Evolutionary conservation across 2,113 vertebrate genomes (phyloP).

Genomic region (Cyprinodon variegatus): DNA sequence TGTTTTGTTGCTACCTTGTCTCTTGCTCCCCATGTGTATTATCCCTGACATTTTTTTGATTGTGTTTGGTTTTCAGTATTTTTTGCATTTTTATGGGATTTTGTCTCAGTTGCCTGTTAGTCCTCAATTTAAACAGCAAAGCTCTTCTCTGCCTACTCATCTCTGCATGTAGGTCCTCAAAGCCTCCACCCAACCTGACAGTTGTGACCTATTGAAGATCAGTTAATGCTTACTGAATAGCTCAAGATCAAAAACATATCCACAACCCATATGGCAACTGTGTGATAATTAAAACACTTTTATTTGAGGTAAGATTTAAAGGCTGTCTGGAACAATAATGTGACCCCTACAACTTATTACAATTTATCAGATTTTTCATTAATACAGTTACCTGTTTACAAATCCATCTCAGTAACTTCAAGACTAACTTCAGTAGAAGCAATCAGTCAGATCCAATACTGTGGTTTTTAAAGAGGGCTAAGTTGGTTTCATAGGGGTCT

Average conservation of each 20-base stretch:
- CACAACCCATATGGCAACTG: constrained; percentile 55
- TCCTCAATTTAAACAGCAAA: too few species aligned
- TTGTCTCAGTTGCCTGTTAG: too few species aligned
- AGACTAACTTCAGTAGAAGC: not conserved
- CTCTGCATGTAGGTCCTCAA: too few species aligned
- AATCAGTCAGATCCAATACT: not conserved
- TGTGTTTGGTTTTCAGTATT: too few species aligned
- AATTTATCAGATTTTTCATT: constrained; percentile 6
- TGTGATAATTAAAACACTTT: constrained; percentile 47
- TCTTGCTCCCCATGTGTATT: too few species aligned
- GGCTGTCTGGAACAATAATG: not conserved
- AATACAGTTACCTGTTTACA: not conserved
- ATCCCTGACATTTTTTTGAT: too few species aligned
- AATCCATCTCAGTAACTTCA: not conserved
- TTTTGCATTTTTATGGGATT: too few species aligned
- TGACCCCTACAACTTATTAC: not conserved
- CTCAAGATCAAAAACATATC: constrained; percentile 10
- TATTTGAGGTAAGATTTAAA: constrained; percentile 39
- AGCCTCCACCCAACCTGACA: too few species aligned
- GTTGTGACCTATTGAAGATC: not conserved
- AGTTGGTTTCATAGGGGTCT: not conserved
- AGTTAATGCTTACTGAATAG: constrained; percentile 1
- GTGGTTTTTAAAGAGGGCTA: not conserved
- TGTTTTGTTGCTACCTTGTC: too few species aligned
- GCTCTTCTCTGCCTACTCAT: too few species aligned